A percentile compares a stretch with the other conserved stretches of the same genome.
Evolutionary conservation across 2,888 invertebrate species (phyloP).

Genomic region (Microctonus aethiopoides): DNA sequence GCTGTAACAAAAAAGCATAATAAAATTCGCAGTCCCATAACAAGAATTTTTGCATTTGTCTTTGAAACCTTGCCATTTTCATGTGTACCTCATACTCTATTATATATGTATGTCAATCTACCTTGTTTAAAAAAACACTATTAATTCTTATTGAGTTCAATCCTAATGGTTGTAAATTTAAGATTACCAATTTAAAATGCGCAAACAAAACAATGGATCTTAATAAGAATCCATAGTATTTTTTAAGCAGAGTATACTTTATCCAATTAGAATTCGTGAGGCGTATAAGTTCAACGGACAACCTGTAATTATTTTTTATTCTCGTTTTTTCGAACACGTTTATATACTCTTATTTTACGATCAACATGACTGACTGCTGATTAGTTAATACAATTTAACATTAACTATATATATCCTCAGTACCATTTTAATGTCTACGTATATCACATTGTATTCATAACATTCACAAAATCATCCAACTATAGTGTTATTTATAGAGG

Average conservation of each 20-base stretch:
- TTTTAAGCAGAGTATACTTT: too few species aligned
- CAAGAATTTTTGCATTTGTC: conserved; percentile 37
- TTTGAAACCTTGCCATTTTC: neutral
- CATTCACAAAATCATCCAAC: neutral
- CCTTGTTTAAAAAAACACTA: neutral
- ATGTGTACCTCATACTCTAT: neutral
- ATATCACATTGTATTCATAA: neutral
- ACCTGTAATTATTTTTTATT: neutral
- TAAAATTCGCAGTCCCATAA: conserved; percentile 66
- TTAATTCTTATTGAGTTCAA: too few species aligned
- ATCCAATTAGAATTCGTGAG: too few species aligned
- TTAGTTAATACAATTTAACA: conserved; percentile 5
- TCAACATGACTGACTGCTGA: conserved; percentile 25
- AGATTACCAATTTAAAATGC: too few species aligned
- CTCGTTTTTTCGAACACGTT: neutral
- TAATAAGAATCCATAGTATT: too few species aligned
- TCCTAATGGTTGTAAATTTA: too few species aligned
- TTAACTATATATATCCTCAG: neutral
- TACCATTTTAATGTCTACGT: neutral
- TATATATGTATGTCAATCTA: too few species aligned
- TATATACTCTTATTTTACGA: conserved; percentile 5
- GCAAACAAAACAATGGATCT: too few species aligned
- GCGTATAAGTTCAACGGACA: conserved; percentile 9
- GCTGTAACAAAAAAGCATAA: conserved; percentile 63
- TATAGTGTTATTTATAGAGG: neutral